Evolutionary conservation across 2,888 invertebrate species (phyloP).

Genomic region (Aphrophora alni): DNA sequence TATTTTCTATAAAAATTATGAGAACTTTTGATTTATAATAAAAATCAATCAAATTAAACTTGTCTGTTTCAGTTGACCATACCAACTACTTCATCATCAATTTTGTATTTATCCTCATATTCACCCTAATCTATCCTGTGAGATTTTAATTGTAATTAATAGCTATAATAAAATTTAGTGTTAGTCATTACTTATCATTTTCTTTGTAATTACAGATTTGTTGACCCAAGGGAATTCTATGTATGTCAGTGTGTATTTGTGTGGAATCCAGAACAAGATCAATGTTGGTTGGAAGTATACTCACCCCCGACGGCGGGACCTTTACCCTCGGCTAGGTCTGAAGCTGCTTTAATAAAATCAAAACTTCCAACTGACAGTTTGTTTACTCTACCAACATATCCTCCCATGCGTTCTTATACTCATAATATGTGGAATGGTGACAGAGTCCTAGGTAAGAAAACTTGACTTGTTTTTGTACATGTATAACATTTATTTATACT

Average conservation of each 20-base stretch:
- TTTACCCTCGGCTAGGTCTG: constrained; percentile 7
- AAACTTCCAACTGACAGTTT: neutral
- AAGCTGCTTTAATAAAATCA: constrained; percentile 9
- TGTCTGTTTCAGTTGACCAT: too few species aligned
- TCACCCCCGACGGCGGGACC: constrained; percentile 37
- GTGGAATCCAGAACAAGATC: constrained; percentile 49
- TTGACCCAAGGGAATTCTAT: constrained; percentile 46
- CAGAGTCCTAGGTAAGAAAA: neutral
- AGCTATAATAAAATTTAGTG: too few species aligned
- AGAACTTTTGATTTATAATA: too few species aligned
- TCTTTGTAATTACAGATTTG: neutral
- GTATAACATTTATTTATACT: too few species aligned
- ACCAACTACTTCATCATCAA: too few species aligned
- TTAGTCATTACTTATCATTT: too few species aligned
- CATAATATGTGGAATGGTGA: constrained; percentile 18
- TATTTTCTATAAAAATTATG: too few species aligned
- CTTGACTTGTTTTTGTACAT: too few species aligned
- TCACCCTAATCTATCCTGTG: too few species aligned
- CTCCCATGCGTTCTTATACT: constrained; percentile 18
- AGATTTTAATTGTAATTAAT: too few species aligned
- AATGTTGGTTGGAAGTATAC: constrained; percentile 51
- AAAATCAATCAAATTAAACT: too few species aligned
- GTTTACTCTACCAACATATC: constrained; percentile 13
- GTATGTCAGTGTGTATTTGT: constrained; percentile 50
- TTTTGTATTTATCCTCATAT: too few species aligned